Evolutionary conservation across 2,797 vertebrate genomes (phyloP).

Genomic region (Poecilia velifera): DNA sequence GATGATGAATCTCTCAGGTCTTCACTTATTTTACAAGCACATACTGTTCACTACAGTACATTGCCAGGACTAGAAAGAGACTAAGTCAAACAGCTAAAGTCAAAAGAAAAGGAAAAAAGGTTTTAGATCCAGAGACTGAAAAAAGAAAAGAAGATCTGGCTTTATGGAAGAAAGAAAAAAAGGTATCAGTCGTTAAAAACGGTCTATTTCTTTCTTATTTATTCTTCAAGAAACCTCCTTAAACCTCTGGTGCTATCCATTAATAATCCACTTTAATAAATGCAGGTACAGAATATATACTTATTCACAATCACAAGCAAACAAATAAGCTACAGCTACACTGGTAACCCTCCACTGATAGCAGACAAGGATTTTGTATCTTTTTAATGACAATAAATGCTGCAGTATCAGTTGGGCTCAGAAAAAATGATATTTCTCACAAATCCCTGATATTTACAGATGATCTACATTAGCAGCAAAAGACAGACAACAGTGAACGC

Average conservation of each 20-base stretch:
- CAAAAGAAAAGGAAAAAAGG: neutral
- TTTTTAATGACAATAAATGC: neutral
- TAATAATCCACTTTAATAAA: neutral
- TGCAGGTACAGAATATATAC: neutral
- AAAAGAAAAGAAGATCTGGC: neutral
- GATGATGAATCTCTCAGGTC: neutral
- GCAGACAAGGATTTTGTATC: neutral
- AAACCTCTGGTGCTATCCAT: neutral
- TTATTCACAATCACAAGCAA: neutral
- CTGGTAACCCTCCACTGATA: neutral
- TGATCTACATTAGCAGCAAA: neutral
- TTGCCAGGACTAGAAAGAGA: neutral
- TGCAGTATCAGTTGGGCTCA: neutral
- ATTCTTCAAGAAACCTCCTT: neutral
- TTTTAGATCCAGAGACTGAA: neutral
- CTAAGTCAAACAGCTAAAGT: neutral
- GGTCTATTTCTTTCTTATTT: neutral
- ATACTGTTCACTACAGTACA: neutral
- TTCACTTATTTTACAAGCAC: neutral
- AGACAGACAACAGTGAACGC: neutral
- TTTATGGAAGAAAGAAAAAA: neutral
- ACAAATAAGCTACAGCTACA: neutral
- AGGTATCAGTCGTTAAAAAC: neutral
- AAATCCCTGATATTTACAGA: neutral
- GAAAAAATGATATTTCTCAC: neutral